Evolutionary conservation across 2,888 invertebrate genomes (phyloP), one percentile per base, ranked within the genome.

Genomic region (Cactoblastis cactorum): DNA sequence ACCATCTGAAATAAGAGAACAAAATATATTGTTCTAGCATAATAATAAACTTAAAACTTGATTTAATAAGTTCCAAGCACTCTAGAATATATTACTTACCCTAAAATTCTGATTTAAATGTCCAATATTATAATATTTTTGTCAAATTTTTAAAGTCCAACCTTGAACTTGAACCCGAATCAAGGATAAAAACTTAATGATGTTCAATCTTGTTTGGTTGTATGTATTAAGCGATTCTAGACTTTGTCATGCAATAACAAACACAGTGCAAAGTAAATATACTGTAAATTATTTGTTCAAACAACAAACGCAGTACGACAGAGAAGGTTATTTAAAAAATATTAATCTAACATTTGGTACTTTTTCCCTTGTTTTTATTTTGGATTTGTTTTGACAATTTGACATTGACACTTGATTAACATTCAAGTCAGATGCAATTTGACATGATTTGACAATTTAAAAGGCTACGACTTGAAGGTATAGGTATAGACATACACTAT

Each of bases 1-100:
- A 73, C 80, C 87, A 90, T 87, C 89, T 89, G 80, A 47, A 84
- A 84, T 56, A 58, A 68, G 49, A 53, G 34, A n/a, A 8, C 11
- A 8, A 8, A 9, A 32, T 32, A 32, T 2, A 32, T 32, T 9
- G 2, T 9, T 32, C n/a, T n/a, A n/a, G n/a, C n/a, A n/a, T n/a
- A n/a, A n/a, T n/a, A n/a, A n/a, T n/a, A n/a, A n/a, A n/a, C n/a
- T n/a, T n/a, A n/a, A n/a, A n/a, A n/a, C n/a, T n/a, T n/a, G n/a
- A n/a, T n/a, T n/a, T n/a, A n/a, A n/a, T n/a, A n/a, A n/a, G n/a
- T n/a, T n/a, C n/a, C n/a, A n/a, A n/a, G n/a, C n/a, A n/a, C n/a
- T n/a, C n/a, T 6, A 28, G 28, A 28, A n/a, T 2, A 28, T 28
- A 28, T 28, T 17, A 38, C 38, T 38, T 19, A 38, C 38, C 38